phyloP scores from a whole-genome alignment of 2,888 invertebrate genomes.

The Cantharis rufa region DNA sequence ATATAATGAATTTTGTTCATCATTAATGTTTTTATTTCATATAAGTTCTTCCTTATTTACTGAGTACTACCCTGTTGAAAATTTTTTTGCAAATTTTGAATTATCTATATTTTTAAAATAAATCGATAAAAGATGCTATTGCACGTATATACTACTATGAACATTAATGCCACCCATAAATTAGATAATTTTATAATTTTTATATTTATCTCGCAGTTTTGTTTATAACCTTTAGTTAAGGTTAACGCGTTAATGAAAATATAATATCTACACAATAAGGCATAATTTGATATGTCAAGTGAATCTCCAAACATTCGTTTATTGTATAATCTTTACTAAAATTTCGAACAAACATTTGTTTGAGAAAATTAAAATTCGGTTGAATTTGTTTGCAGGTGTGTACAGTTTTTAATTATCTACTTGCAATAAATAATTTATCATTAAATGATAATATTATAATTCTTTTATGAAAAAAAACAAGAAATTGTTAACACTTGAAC shows the following conservation, averaged over 20 bases:
- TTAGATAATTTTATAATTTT: background rate
- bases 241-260: background rate
- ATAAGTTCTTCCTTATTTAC: no score
- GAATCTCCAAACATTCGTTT: background rate
- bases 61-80: background rate
- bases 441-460: no score
- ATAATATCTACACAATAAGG: background rate
- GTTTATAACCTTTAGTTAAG: background rate
- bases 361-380: background rate
- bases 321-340: background rate
- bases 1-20: no score
- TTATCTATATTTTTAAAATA: background rate
- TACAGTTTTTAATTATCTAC: background rate
- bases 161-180: background rate
- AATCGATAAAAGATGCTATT: background rate
- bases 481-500: background rate
- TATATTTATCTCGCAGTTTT: background rate
- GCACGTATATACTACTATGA: background rate
- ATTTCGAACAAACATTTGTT: background rate
- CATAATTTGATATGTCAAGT: background rate
- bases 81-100: background rate
- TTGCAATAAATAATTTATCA: background rate
- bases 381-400: background rate
- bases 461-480: no score
- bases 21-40: no score